phyloP scores from a whole-genome alignment of 2,888 invertebrate genomes.

The Drosophila birchii region DNA sequence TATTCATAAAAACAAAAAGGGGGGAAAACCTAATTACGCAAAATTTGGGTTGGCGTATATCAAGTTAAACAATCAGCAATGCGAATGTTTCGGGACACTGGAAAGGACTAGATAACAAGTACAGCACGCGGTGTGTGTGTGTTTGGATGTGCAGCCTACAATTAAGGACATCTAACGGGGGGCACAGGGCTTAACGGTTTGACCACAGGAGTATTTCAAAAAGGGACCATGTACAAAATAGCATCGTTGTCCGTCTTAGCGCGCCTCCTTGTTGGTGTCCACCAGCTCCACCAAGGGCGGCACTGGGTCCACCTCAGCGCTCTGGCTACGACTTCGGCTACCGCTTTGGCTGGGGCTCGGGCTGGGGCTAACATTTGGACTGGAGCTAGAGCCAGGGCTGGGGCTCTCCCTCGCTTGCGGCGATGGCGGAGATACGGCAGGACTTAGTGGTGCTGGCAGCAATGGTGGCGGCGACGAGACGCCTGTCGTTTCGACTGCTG shows the following conservation, averaged over 20 bases:
- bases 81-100: conserved; percentile 38
- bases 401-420: neutral
- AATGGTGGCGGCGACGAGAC: conserved; percentile 4
- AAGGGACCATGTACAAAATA: conserved; percentile 39
- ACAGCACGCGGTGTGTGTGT: conserved; percentile 30
- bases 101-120: conserved; percentile 52
- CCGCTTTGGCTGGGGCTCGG: conserved; percentile 20
- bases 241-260: conserved; percentile 14
- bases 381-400: conserved; percentile 5
- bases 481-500: neutral
- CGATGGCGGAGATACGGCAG: neutral
- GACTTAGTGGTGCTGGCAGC: conserved; percentile 25
- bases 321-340: conserved; percentile 21
- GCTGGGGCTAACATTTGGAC: conserved; percentile 2
- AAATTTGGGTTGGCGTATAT: conserved; percentile 1
- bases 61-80: conserved; percentile 19
- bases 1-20: conserved; percentile 19
- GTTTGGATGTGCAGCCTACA: conserved; percentile 28
- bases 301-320: conserved; percentile 35
- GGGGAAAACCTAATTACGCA: neutral
- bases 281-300: conserved; percentile 59
- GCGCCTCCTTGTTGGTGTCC: conserved; percentile 29
- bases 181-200: conserved; percentile 33
- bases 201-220: conserved; percentile 72
- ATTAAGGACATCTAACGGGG: conserved; percentile 26